These are phyloP conservation scores for Melitaea cinxia DNA, from an alignment of 1,140 invertebrate genomes.

Conservation along the genomic window DNA sequence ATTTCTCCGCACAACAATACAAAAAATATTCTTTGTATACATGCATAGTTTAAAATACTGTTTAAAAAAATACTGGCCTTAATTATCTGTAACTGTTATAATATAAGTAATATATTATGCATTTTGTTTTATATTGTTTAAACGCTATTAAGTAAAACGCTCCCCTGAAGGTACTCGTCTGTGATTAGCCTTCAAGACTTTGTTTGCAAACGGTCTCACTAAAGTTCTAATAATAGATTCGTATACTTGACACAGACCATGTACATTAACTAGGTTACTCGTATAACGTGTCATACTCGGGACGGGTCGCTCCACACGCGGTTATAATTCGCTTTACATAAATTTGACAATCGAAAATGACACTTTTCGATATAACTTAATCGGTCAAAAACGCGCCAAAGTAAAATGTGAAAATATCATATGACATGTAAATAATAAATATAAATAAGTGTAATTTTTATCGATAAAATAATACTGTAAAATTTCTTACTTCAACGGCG, in stretches of 20 bases:
- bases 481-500: too few relatives aligned
- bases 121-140: conserved; percentile 13
- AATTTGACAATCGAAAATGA: too few relatives aligned
- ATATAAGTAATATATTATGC: conserved; percentile 33
- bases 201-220: conserved; percentile 34
- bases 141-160: not conserved
- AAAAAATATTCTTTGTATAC: conserved; percentile 39
- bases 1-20: conserved; percentile 20
- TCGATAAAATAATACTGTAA: too few relatives aligned
- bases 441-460: too few relatives aligned
- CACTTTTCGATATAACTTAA: too few relatives aligned
- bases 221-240: conserved; percentile 46
- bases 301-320: too few relatives aligned
- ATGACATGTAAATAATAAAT: too few relatives aligned
- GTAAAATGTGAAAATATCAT: too few relatives aligned
- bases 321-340: too few relatives aligned
- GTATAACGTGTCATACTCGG: too few relatives aligned
- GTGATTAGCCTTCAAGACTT: conserved; percentile 29
- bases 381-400: too few relatives aligned
- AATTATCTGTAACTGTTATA: conserved; percentile 34
- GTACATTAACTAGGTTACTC: conserved; percentile 31
- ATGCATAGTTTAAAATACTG: conserved; percentile 42
- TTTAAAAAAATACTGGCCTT: conserved; percentile 49
- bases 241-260: conserved; percentile 74
- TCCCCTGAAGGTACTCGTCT: conserved; percentile 18